Evolutionary conservation across 2,888 invertebrate genomes (phyloP).

Genomic region (Apamea crenata): DNA sequence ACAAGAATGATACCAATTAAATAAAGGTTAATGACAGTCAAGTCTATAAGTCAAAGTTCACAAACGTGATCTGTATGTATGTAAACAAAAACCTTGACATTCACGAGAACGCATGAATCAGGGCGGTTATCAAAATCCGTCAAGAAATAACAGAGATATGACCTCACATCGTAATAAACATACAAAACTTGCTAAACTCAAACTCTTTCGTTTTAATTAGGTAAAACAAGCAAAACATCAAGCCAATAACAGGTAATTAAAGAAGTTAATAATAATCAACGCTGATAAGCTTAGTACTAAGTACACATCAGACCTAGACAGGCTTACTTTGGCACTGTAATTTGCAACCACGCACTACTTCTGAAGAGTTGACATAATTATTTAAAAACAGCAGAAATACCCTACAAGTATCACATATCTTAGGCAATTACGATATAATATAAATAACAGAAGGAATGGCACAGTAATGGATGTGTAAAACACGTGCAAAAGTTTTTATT

Average conservation of each 20-base stretch:
- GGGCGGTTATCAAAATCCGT: not conserved
- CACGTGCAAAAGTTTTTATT: constrained; percentile 9
- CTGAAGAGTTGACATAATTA: not conserved
- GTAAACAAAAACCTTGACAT: constrained; percentile 26
- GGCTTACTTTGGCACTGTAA: constrained; percentile 64
- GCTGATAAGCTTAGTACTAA: constrained; percentile 31
- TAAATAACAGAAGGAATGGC: constrained; percentile 10
- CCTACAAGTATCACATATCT: not conserved
- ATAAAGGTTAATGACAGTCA: constrained; percentile 20
- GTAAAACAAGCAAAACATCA: not conserved
- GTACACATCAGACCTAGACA: constrained; percentile 60
- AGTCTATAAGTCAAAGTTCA: constrained; percentile 30
- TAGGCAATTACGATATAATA: not conserved
- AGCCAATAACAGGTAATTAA: not conserved
- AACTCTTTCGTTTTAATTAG: not conserved
- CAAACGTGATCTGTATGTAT: not conserved
- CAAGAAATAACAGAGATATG: not conserved
- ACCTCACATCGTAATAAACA: not conserved
- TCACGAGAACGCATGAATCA: not conserved
- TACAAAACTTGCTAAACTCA: not conserved
- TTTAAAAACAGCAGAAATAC: not conserved
- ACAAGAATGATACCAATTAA: not conserved
- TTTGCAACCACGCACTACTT: constrained; percentile 53
- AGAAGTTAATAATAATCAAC: not conserved
- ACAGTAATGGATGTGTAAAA: not conserved